phyloP scores from a whole-genome alignment of 2,113 vertebrate genomes.

The Rhegmatorhina hoffmannsi region DNA sequence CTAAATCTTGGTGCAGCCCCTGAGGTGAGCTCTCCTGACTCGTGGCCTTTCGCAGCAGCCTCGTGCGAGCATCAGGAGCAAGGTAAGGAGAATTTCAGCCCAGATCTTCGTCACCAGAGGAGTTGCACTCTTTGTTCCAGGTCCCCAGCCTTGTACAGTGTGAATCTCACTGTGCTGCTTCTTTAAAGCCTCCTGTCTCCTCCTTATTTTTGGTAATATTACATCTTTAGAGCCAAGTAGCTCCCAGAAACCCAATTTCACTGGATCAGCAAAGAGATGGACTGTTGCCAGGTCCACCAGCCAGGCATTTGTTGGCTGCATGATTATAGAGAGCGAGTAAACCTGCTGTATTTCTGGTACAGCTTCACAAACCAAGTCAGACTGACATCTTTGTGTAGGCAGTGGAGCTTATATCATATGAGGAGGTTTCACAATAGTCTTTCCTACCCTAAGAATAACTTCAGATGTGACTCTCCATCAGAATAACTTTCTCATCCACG shows the following conservation, averaged over 20 bases:
- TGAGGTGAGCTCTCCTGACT: not conserved
- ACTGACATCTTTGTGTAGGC: not conserved
- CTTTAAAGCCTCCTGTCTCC: not conserved
- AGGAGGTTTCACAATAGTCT: conserved; percentile 16
- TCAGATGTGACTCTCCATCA: conserved; percentile 16
- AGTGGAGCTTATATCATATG: not conserved
- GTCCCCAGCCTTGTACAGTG: not conserved
- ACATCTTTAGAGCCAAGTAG: not conserved
- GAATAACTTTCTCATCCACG: not conserved
- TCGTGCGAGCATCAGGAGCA: accelerated
- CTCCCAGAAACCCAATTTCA: not conserved
- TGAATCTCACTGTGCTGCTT: not conserved
- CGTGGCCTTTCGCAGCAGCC: not conserved
- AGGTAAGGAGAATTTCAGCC: not conserved
- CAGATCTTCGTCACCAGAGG: not conserved
- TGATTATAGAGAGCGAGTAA: not conserved
- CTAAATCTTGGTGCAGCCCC: not conserved
- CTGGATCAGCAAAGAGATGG: not conserved
- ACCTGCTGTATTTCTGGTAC: not conserved
- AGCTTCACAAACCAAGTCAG: not conserved
- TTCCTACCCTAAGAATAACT: conserved; percentile 38
- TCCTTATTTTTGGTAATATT: not conserved
- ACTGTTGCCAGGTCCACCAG: not conserved
- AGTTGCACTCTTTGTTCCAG: not conserved
- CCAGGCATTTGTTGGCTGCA: not conserved